Evolutionary conservation across 2,888 invertebrate species (phyloP), one percentile per base, ranked within the genome.

Genomic region (Myopa testacea): DNA sequence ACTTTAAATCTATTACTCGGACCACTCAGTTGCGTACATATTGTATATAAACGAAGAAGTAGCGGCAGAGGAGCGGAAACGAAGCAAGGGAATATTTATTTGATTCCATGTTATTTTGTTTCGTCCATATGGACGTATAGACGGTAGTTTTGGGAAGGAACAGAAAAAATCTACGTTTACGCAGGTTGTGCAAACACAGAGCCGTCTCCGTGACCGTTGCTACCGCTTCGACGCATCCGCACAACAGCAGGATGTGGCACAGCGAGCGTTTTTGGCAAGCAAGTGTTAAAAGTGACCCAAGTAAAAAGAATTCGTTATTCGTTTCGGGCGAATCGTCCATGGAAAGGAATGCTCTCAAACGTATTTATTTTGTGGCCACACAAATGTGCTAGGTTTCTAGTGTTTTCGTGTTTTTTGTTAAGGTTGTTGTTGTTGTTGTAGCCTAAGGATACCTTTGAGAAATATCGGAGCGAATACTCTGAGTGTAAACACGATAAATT

Each of bases 101-200:
- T 45, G 45, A 45, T 45, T 45, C 10, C 45, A 3, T 45, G 45
- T 45, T 45, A 10, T 45, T 45, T 26, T 26, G 26, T 2, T 26
- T 26, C 26, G 26, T 26, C 26, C 26, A 26, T 26, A 26, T 26
- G 26, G 26, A 26, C 26, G 26, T 26, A 1, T 26, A 26, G 26
- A 26, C 26, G 26, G 26, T 26, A 26, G 26, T 26, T 45, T 10
- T 3, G 45, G 7, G 50, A 71, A 8, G 40, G 37, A 52, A 69
- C 7, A 65, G 26, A 38, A 68, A 52, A 38, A 50, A 40, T 26
- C n/a, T 52, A 19, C 45, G 82, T 86, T 86, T 86, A 78, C 83
- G 82, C 82, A 86, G 86, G 82, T 82, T 86, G 77, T 62, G 82
- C 81, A 86, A 87, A 86, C 82, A 85, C 70, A 78, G 78, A 77